Percentiles rank a stretch among this genome's conserved stretches.
Evolutionary conservation across 2,888 invertebrate genomes (phyloP).

Genomic region (Tromatobia lineatoria): DNA sequence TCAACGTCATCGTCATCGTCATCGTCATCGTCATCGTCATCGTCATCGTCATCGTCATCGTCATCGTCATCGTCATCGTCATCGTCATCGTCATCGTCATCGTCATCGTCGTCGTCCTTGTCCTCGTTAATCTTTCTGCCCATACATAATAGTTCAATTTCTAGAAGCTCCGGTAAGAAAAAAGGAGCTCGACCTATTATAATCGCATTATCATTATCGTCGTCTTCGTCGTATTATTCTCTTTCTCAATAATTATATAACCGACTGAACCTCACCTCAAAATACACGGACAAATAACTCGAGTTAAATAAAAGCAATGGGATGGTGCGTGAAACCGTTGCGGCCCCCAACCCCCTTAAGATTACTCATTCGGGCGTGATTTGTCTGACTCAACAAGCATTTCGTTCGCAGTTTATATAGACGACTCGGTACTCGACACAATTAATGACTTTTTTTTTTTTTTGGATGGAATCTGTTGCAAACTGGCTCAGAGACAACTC

Average conservation of each 20-base stretch:
- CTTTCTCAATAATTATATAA: slow-evolving; percentile 42
- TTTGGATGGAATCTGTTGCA: slow-evolving; percentile 82
- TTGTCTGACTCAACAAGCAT: slow-evolving; percentile 12
- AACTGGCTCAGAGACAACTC: slow-evolving; percentile 75
- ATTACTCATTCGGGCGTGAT: slow-evolving; percentile 13
- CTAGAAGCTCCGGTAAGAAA: slow-evolving; percentile 60
- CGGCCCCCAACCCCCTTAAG: slow-evolving; percentile 49
- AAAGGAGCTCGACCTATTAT: slow-evolving; percentile 47
- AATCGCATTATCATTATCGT: slow-evolving; percentile 38
- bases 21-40: slow-evolving; percentile 76
- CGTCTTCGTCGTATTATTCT: slow-evolving; percentile 44
- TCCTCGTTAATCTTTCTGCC: slow-evolving; percentile 75
- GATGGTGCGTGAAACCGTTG: slow-evolving; percentile 76
- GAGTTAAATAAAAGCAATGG: slow-evolving; percentile 75
- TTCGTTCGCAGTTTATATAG: neutral
- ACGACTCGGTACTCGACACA: neutral
- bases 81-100: too few relatives aligned
- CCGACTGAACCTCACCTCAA: slow-evolving; percentile 63
- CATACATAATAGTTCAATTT: slow-evolving; percentile 72
- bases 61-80: slow-evolving; percentile 64
- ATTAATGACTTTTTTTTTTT: slow-evolving; percentile 43
- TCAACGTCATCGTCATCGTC: too few relatives aligned
- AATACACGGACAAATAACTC: slow-evolving; percentile 77
- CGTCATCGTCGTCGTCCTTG: slow-evolving; percentile 61
- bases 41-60: slow-evolving; percentile 40